These are phyloP conservation scores for Polymixis lichenea DNA, from an alignment of 2,888 invertebrate species.

Conservation along the genomic window DNA sequence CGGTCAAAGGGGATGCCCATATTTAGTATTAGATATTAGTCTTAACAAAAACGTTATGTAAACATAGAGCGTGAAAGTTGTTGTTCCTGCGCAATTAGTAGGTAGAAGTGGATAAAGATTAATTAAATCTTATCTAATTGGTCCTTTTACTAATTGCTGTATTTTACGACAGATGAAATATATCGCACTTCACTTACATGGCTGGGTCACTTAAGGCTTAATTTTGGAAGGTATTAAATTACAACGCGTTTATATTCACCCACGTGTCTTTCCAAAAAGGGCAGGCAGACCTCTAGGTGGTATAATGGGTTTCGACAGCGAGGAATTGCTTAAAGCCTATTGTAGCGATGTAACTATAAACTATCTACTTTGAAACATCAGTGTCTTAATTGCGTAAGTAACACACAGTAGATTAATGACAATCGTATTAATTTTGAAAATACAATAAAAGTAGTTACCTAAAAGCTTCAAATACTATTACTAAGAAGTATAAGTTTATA, in stretches of 20 bases:
- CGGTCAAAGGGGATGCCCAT: conserved; percentile 39
- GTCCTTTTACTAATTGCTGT: conserved; percentile 28
- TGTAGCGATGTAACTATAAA: conserved; percentile 15
- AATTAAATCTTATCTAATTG: conserved; percentile 54
- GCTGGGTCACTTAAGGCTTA: conserved; percentile 2
- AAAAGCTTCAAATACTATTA: too few species aligned
- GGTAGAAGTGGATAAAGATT: conserved; percentile 26
- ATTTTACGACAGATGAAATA: conserved; percentile 25
- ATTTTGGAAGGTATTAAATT: conserved; percentile 41
- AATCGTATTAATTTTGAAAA: background rate
- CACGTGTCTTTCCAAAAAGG: conserved; percentile 32
- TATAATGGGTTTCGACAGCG: conserved; percentile 14
- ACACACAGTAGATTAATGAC: background rate
- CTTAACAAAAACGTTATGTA: conserved; percentile 37
- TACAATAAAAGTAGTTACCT: too few species aligned
- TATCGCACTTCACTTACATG: conserved; percentile 17
- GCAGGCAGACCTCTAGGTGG: conserved; percentile 14
- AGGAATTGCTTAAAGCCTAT: conserved; percentile 38
- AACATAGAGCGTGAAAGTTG: conserved; percentile 51
- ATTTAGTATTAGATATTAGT: conserved; percentile 7
- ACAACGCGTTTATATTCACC: conserved; percentile 30
- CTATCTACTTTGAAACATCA: conserved; percentile 18
- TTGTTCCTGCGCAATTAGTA: conserved; percentile 44
- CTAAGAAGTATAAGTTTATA: too few species aligned
- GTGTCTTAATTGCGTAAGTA: background rate